A percentile compares a stretch with the other conserved stretches of the same genome.
phyloP scores from a whole-genome alignment of 2,113 vertebrate genomes.

The Heterotilapia buettikoferi region DNA sequence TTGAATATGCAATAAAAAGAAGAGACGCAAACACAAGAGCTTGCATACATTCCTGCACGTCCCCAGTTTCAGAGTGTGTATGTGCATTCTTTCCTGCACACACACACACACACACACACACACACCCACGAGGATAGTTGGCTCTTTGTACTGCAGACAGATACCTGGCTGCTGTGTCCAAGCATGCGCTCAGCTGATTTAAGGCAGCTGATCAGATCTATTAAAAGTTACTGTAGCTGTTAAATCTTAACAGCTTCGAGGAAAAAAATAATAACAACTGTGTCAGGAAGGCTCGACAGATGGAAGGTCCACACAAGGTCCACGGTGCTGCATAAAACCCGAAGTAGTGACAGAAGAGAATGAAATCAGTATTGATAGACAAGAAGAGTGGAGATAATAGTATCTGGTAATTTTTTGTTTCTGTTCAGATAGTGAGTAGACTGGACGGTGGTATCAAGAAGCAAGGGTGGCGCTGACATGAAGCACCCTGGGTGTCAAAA shows the following conservation, averaged over 20 bases:
- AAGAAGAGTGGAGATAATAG: neutral
- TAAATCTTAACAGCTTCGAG: conserved; percentile 26
- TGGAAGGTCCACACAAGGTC: neutral
- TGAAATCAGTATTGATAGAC: neutral
- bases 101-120: neutral
- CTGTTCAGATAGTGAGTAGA: conserved; percentile 21
- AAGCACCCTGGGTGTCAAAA: conserved; percentile 50
- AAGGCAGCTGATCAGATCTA: conserved; percentile 48
- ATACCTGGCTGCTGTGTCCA: conserved; percentile 55
- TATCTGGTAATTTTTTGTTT: conserved; percentile 13
- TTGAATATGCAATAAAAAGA: neutral
- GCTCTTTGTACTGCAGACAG: conserved; percentile 34
- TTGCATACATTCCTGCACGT: neutral
- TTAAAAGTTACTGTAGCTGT: conserved; percentile 42
- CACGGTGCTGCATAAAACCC: neutral
- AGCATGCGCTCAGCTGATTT: conserved; percentile 34
- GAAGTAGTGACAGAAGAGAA: neutral
- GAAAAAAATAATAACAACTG: neutral
- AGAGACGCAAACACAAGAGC: neutral
- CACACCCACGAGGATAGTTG: neutral
- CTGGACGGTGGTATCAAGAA: conserved; percentile 21
- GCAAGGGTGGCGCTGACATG: conserved; percentile 37
- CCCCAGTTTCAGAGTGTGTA: neutral
- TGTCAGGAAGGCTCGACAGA: neutral
- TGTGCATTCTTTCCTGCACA: neutral